Conservation (phyloP, 2,888 invertebrate genomes). For the Lithophane semibrunnea region DNA sequence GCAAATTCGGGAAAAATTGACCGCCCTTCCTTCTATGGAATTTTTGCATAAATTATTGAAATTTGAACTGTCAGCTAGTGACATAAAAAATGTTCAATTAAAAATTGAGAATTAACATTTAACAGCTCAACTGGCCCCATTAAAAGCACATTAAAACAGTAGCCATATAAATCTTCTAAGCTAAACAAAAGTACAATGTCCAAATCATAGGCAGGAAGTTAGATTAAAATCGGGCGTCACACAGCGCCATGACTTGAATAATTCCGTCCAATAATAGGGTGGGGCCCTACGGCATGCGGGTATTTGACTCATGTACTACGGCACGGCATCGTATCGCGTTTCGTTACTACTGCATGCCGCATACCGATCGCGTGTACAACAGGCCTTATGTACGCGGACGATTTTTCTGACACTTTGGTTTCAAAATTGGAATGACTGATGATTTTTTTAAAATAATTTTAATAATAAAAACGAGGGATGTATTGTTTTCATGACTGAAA, state of each 20-base stretch:
- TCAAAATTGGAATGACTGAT: slow-evolving; percentile 13
- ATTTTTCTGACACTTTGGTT: slow-evolving; percentile 43
- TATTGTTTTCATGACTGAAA: neutral
- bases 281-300: slow-evolving; percentile 83
- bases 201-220: slow-evolving; percentile 78
- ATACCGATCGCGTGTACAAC: slow-evolving; percentile 79
- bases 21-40: no score
- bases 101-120: slow-evolving; percentile 33
- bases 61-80: neutral
- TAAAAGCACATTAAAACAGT: slow-evolving; percentile 54
- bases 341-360: slow-evolving; percentile 77
- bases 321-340: slow-evolving; percentile 82
- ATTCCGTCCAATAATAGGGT: slow-evolving; percentile 83
- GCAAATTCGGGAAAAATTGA: no score
- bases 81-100: slow-evolving; percentile 14
- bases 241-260: slow-evolving; percentile 80
- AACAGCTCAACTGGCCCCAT: slow-evolving; percentile 36
- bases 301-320: slow-evolving; percentile 82
- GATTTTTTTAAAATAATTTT: no score
- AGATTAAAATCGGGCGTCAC: slow-evolving; percentile 85
- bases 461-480: no score
- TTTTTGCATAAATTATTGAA: no score
- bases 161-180: slow-evolving; percentile 59
- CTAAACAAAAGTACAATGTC: slow-evolving; percentile 64
- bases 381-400: slow-evolving; percentile 63